Percentiles rank a stretch among this genome's conserved stretches.
phyloP scores from a whole-genome alignment of 2,888 invertebrate species.

The Phortica okadai region DNA sequence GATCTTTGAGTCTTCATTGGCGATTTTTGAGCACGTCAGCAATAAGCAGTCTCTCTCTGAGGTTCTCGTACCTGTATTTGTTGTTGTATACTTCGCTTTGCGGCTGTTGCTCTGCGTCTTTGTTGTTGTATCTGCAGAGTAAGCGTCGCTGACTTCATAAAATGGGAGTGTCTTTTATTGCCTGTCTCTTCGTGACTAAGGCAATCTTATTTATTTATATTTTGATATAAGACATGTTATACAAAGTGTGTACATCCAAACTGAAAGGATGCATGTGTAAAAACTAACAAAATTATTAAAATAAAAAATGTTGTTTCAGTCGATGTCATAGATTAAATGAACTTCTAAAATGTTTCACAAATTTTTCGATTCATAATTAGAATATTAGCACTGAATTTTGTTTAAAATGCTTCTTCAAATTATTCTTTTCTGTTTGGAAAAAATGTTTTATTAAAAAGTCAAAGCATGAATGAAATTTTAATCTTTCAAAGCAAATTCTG shows the following conservation, averaged over 20 bases:
- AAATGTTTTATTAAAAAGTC: no score
- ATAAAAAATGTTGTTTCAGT: no score
- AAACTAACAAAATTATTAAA: no score
- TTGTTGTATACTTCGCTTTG: not conserved
- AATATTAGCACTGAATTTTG: no score
- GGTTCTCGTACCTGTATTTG: not conserved
- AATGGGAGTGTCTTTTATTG: constrained; percentile 33
- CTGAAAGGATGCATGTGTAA: no score
- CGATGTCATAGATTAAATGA: no score
- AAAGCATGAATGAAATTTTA: no score
- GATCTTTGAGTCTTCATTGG: constrained; percentile 22
- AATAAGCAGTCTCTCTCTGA: not conserved
- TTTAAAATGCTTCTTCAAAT: no score
- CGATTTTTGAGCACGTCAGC: not conserved
- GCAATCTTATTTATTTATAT: not conserved
- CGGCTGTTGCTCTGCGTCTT: not conserved
- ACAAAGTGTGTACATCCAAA: not conserved
- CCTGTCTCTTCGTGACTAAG: not conserved
- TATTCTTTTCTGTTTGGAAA: no score
- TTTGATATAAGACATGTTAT: not conserved
- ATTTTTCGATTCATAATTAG: no score
- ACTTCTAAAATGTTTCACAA: no score
- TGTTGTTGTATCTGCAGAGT: not conserved
- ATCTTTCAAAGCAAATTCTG: no score
- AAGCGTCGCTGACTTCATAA: constrained; percentile 19